Evolutionary conservation across 2,113 vertebrate species (phyloP).

Genomic region (Bungarus multicinctus): DNA sequence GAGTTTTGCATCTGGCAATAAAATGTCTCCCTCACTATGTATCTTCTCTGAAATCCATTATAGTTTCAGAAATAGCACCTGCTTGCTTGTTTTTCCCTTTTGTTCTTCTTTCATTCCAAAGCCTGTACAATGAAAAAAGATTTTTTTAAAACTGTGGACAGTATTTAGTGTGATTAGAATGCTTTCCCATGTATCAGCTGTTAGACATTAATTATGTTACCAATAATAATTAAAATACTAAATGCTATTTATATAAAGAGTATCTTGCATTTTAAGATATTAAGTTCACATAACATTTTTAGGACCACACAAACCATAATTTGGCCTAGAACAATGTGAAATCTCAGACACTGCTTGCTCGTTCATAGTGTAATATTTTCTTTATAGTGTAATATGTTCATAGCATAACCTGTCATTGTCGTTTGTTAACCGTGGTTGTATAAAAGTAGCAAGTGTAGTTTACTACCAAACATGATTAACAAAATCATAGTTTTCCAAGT

Average conservation of each 20-base stretch:
- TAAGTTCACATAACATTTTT: background rate
- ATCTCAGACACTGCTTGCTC: background rate
- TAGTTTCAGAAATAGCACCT: slow-evolving; percentile 28
- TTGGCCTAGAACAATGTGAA: background rate
- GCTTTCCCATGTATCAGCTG: background rate
- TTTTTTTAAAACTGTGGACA: background rate
- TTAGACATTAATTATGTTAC: background rate
- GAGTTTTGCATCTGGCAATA: background rate
- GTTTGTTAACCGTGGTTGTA: background rate
- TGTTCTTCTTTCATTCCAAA: background rate
- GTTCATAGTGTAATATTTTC: background rate
- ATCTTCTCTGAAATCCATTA: background rate
- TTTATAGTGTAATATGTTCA: background rate
- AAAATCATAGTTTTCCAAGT: background rate
- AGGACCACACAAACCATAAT: background rate
- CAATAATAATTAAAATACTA: background rate
- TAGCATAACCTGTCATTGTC: background rate
- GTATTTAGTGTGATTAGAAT: background rate
- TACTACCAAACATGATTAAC: background rate
- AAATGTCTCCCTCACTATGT: slow-evolving; percentile 37
- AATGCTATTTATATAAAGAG: background rate
- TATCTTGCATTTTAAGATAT: background rate
- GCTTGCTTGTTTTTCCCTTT: slow-evolving; percentile 8
- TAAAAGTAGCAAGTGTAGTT: background rate
- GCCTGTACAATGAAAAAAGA: background rate